These are phyloP conservation scores for Amphilophus citrinellus DNA, from an alignment of 2,113 vertebrate species.

Conservation along the genomic window DNA sequence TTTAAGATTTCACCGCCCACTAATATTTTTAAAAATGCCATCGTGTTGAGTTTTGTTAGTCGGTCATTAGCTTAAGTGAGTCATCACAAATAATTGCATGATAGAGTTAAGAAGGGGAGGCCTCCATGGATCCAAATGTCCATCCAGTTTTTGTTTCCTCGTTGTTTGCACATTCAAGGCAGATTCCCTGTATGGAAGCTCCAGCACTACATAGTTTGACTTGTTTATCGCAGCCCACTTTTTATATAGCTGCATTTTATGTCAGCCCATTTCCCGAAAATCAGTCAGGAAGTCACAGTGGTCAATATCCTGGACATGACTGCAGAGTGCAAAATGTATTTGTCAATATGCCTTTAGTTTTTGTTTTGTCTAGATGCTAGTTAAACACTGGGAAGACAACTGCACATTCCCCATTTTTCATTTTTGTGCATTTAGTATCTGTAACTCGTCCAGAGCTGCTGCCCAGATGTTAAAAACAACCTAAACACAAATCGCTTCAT, in stretches of 20 bases:
- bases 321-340: background rate
- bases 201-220: fast-evolving
- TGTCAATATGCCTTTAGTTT: background rate
- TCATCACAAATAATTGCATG: background rate
- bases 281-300: background rate
- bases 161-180: background rate
- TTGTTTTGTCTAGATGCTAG: background rate
- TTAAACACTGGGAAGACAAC: background rate
- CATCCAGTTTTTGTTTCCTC: background rate
- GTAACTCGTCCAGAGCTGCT: background rate
- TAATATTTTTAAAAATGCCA: background rate
- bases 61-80: background rate
- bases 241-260: background rate
- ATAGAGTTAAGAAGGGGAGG: background rate
- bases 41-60: background rate
- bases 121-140: background rate
- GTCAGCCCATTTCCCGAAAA: background rate
- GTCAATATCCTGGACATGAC: background rate
- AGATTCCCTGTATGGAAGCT: background rate
- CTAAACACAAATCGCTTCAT: no score
- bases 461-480: background rate
- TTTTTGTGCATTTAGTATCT: background rate
- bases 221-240: background rate
- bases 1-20: constrained; percentile 1
- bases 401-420: background rate